Evolutionary conservation across 2,797 vertebrate genomes (phyloP).

Genomic region (Mormyrus proboscirostris): DNA sequence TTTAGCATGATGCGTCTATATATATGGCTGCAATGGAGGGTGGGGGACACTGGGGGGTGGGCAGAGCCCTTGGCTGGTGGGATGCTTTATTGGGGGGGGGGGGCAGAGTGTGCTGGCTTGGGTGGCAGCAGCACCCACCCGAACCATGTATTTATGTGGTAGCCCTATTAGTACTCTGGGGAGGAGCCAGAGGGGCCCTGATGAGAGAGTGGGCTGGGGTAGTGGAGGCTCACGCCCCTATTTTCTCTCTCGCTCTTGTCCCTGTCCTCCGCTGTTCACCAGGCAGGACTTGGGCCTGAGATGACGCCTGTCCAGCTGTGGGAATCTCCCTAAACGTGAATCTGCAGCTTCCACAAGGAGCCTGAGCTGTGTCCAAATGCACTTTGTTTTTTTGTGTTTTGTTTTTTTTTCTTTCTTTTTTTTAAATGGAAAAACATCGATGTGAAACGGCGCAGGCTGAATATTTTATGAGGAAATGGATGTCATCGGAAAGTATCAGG

Average conservation of each 20-base stretch:
- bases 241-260: background rate
- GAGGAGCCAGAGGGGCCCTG: background rate
- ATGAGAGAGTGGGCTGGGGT: background rate
- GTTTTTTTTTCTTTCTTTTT: too few relatives aligned
- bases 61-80: background rate
- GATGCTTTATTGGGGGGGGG: too few relatives aligned
- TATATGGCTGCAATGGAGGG: background rate
- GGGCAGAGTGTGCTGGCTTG: background rate
- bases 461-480: conserved; percentile 9
- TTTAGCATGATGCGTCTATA: background rate
- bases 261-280: background rate
- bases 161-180: background rate
- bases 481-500: conserved; percentile 5
- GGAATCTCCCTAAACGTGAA: background rate
- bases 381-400: background rate
- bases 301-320: background rate
- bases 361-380: background rate
- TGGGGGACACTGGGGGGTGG: background rate
- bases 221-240: background rate
- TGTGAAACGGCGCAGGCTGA: background rate
- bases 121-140: background rate
- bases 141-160: background rate
- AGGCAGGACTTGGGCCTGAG: background rate
- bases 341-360: background rate
- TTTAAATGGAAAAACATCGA: background rate